Evolutionary conservation across 2,888 invertebrate species (phyloP), one percentile per base, ranked within the genome.

Genomic region (Oscheius sp.): DNA sequence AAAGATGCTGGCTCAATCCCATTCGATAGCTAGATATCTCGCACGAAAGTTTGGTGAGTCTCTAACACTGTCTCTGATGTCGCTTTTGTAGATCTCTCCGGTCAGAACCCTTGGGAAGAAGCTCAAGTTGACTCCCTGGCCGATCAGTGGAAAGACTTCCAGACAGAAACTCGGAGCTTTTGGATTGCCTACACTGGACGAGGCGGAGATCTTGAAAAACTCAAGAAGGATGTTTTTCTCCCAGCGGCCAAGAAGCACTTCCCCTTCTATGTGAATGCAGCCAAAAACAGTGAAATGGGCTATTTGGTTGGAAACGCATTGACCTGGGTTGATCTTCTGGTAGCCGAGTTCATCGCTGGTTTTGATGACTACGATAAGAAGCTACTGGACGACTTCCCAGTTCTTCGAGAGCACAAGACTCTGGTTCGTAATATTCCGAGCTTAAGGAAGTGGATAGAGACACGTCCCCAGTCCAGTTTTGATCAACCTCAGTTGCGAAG

Each of bases 311-410:
- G 80, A 33, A 62, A 75, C 66, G 73, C 74, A 2, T 50, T 85
- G 60, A 83, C 84, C 13, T 86, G 80, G 79, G 84, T 84, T 10
- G 86, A 86, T 60, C 74, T 86, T 51, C 74, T 81, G 21, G 62
- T 87, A n/a, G 79, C 85, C 11, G 82, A 85, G 50, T 80, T 84
- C 63, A 70, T 80, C 50, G 78, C 80, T n/a, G 78, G 80, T 7
- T 33, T 65, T 3, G 29, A 65, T 50, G 48, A 65, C 32, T 79
- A 76, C 57, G 82, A 79, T 60, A 76, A 83, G 59, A 76, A 76
- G 1, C 76, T 81, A 13, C 57, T 85, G 57, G 80, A 84, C 35
- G 80, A 80, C 53, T 85, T 83, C 70, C 80, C 81, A 4, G 73
- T 78, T 47, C 59, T 81, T 10, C n/a, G 60, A 2, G 78, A 70